Base-by-base conservation (phyloP, 2,888 invertebrate species). In the Tinea pellionella region DNA sequence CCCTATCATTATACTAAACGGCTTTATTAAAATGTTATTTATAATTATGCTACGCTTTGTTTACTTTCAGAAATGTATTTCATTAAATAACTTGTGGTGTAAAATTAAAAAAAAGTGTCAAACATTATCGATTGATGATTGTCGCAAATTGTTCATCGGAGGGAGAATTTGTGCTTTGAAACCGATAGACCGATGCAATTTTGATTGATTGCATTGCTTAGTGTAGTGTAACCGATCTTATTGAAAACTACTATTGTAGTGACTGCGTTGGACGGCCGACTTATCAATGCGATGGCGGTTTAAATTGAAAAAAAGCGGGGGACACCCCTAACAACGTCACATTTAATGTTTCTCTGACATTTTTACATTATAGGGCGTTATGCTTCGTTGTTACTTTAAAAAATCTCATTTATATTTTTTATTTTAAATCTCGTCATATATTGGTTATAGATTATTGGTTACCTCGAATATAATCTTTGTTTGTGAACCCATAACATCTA, bases 161-260 rank as follows among this genome's bases (percentile, higher is more conserved):
- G 57, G 57, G 57, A n/a, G 57, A 57, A 1, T 57, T 57, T 57
- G 57, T 32, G 55, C 55, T 59, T 59, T 47, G 72, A 69, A 74
- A 72, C 73, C 79, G 80, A 80, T 80, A 78, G 79, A 77, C 72
- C 83, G 80, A 78, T 78, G 81, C 83, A 78, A 84, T 84, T 84
- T 84, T 87, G 87, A 87, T 87, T 86, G 87, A 87, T 87, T 82
- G 84, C 82, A 77, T 80, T 86, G 87, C 83, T 84, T 84, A 86
- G 84, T 87, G 87, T 86, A 84, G 77, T 86, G 87, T 87, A 80
- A 86, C 87, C 84, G 80, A 87, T 86, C 85, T 86, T 82, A 87
- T 86, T 86, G 87, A 85, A 86, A 85, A 83, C 79, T 77, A 70
- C 72, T 74, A 83, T 87, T 86, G 84, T 83, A 73, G 72, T 66